Conservation (phyloP, 2,888 invertebrate genomes). For the Rhagophthalmus giganteus region DNA sequence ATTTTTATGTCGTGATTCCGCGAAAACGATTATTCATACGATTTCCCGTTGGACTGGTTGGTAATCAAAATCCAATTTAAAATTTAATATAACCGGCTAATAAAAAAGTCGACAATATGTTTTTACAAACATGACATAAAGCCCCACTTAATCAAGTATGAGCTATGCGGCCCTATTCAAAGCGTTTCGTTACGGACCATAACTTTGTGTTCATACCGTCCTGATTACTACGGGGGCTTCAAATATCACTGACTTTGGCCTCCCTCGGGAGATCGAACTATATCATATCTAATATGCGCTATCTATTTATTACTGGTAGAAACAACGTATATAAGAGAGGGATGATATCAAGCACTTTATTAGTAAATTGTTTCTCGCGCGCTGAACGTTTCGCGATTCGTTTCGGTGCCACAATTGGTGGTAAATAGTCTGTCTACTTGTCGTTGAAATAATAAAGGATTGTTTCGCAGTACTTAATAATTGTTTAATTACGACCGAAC, state of each 20-base stretch:
- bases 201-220: constrained; percentile 46
- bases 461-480: constrained; percentile 7
- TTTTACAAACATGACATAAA: constrained; percentile 40
- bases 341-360: constrained; percentile 25
- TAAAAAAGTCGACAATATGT: constrained; percentile 42
- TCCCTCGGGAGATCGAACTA: constrained; percentile 58
- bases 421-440: constrained; percentile 5
- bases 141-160: constrained; percentile 44
- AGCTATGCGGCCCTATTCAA: constrained; percentile 39
- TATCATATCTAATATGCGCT: constrained; percentile 40
- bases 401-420: constrained; percentile 11
- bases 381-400: constrained; percentile 23
- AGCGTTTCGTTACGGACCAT: constrained; percentile 53
- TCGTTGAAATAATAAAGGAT: constrained; percentile 12
- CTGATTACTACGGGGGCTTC: constrained; percentile 59
- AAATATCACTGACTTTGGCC: constrained; percentile 71
- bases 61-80: constrained; percentile 33
- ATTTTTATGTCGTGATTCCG: too few species aligned
- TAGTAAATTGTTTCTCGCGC: constrained; percentile 26
- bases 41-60: constrained; percentile 13
- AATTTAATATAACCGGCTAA: constrained; percentile 33
- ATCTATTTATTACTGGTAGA: constrained; percentile 34
- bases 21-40: not conserved
- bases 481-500: constrained; percentile 7
- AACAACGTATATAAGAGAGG: constrained; percentile 31